phyloP scores from a whole-genome alignment of 2,113 vertebrate genomes.

The Oreochromis tanganicae region DNA sequence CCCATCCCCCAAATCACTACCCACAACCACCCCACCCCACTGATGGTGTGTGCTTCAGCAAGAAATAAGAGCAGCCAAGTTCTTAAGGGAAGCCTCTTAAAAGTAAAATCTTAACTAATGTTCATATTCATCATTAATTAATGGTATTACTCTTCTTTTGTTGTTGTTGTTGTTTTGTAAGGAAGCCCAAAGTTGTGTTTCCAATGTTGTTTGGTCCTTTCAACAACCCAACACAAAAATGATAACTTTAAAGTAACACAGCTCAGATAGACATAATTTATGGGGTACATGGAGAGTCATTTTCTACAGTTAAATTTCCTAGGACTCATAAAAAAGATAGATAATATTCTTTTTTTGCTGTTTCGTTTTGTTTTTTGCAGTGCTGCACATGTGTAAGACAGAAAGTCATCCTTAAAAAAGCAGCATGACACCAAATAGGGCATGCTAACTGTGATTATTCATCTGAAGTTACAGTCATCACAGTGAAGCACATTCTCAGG shows the following conservation, averaged over 20 bases:
- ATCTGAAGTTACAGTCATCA: neutral
- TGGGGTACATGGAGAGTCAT: neutral
- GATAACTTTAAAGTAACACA: neutral
- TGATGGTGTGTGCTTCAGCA: constrained; percentile 56
- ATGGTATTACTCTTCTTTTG: neutral
- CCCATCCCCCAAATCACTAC: constrained; percentile 22
- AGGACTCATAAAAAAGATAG: neutral
- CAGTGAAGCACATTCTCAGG: neutral
- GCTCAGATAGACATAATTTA: neutral
- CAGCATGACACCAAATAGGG: neutral
- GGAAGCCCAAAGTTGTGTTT: neutral
- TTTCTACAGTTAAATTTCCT: neutral
- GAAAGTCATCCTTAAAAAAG: neutral
- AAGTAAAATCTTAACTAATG: neutral
- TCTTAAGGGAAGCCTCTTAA: neutral
- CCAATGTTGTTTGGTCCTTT: neutral
- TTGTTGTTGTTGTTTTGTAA: neutral
- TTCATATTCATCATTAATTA: neutral
- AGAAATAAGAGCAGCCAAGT: neutral
- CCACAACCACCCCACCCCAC: constrained; percentile 19
- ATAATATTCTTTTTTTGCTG: neutral
- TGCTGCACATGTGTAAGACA: neutral
- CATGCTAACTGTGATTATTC: neutral
- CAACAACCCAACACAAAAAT: neutral
- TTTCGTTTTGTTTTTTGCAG: neutral